Conservation (phyloP, 2,888 invertebrate genomes). For the Crematogaster levior region DNA sequence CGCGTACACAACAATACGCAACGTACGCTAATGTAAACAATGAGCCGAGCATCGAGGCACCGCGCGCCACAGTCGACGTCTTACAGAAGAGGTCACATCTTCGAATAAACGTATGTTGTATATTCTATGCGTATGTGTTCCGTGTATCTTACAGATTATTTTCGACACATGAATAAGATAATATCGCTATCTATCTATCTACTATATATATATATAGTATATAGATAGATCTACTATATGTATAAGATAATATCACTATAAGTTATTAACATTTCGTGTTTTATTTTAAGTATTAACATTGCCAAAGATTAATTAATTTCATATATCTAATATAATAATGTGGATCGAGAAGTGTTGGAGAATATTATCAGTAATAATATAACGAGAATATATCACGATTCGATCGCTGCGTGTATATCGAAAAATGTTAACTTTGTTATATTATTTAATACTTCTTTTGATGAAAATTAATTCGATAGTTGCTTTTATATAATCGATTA, state of each 20-base stretch:
- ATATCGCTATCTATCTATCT: not conserved
- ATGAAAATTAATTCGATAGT: not conserved
- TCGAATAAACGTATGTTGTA: not conserved
- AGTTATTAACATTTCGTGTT: not conserved
- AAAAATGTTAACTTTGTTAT: not conserved
- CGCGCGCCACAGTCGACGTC: not conserved
- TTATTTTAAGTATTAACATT: not conserved
- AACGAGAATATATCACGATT: not conserved
- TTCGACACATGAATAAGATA: not conserved
- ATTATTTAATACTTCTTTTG: constrained; percentile 15
- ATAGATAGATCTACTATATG: no score
- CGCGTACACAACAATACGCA: not conserved
- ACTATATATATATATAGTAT: no score
- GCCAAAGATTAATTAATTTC: not conserved
- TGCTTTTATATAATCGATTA: not conserved
- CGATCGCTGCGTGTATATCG: not conserved
- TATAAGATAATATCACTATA: no score
- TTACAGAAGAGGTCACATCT: not conserved
- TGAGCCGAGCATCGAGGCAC: not conserved
- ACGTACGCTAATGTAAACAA: not conserved
- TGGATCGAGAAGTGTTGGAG: not conserved
- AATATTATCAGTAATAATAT: no score
- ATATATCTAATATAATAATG: not conserved
- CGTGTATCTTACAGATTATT: not conserved
- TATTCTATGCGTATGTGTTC: not conserved